Conservation (phyloP, 2,888 invertebrate genomes). For the Sphaerophoria taeniata region DNA sequence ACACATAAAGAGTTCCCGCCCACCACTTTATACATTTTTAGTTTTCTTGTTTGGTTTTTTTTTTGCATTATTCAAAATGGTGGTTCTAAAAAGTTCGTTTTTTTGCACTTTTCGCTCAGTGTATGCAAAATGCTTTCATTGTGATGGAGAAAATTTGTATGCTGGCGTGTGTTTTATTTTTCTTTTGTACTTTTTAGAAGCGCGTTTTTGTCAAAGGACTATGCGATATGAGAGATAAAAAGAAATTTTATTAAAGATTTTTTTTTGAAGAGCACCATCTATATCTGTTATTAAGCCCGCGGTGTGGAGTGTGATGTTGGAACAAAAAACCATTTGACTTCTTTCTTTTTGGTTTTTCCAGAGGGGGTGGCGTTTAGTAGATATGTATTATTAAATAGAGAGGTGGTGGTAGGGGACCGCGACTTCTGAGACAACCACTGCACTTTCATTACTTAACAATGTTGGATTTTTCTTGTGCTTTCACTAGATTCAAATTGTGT, state of each 20-base stretch:
- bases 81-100: conserved; percentile 24
- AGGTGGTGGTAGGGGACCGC: neutral
- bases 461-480: conserved; percentile 12
- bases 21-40: conserved; percentile 21
- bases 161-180: conserved; percentile 13
- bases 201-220: conserved; percentile 58
- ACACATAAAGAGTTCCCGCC: conserved; percentile 25
- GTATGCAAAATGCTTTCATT: conserved; percentile 54
- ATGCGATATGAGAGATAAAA: conserved; percentile 42
- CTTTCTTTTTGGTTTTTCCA: conserved; percentile 7
- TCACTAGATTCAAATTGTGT: neutral
- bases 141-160: conserved; percentile 51
- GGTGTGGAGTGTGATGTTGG: neutral
- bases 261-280: conserved; percentile 16
- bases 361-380: neutral
- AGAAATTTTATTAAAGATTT: conserved; percentile 58
- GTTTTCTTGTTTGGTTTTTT: neutral
- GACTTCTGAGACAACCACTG: conserved; percentile 6
- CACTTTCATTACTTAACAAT: conserved; percentile 54
- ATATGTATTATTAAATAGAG: neutral
- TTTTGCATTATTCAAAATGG: conserved; percentile 12
- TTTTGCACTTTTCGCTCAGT: conserved; percentile 32
- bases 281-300: conserved; percentile 33
- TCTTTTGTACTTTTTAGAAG: conserved; percentile 15
- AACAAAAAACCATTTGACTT: conserved; percentile 23